Percentiles rank a stretch among this genome's conserved stretches.
phyloP scores from a whole-genome alignment of 2,113 vertebrate genomes.

The Solenodon paradoxus region DNA sequence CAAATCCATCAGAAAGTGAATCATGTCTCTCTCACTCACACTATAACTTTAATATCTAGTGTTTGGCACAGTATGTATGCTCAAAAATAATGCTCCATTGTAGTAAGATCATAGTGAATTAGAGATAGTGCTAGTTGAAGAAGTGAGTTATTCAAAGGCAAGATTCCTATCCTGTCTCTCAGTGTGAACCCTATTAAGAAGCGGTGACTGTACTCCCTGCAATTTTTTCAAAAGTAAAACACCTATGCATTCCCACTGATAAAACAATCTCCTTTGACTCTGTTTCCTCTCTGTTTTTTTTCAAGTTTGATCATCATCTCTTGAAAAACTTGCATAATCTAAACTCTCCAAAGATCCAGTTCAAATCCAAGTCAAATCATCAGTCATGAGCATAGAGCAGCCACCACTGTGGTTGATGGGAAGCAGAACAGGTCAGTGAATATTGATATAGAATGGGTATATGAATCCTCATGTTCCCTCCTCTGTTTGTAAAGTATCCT shows the following conservation, averaged over 20 bases:
- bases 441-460: not conserved
- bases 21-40: not conserved
- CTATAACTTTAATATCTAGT: not conserved
- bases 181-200: not conserved
- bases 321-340: not conserved
- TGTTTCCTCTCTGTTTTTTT: not conserved
- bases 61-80: not conserved
- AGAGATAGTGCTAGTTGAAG: not conserved
- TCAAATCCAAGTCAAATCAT: slow-evolving; percentile 54
- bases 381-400: not conserved
- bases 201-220: not conserved
- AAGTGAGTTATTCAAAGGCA: not conserved
- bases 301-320: not conserved
- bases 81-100: not conserved
- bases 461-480: not conserved
- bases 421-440: not conserved
- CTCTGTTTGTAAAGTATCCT: not conserved
- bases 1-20: not conserved
- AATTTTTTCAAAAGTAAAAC: slow-evolving; percentile 1
- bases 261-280: not conserved
- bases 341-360: slow-evolving; percentile 14
- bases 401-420: slow-evolving; percentile 19
- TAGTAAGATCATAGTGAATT: slow-evolving; percentile 3
- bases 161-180: not conserved
- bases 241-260: not conserved